These are phyloP conservation scores for Corythornis vintsioides DNA, from an alignment of 2,113 vertebrate genomes.

Conservation along the genomic window DNA sequence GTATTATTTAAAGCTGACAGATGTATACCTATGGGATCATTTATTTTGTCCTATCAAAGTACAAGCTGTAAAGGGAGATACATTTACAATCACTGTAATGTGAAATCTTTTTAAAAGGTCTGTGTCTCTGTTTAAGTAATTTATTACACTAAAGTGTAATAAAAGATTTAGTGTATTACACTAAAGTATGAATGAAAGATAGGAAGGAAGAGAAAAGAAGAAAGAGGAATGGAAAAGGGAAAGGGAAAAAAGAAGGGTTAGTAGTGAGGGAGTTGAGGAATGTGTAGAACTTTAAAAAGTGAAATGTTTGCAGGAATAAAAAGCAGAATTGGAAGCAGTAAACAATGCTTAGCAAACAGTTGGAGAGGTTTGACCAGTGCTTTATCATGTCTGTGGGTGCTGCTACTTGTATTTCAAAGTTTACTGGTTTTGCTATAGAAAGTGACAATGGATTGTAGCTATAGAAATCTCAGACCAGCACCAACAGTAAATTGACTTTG, in stretches of 20 bases:
- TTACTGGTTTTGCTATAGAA: not conserved
- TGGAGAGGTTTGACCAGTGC: not conserved
- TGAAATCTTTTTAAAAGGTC: not conserved
- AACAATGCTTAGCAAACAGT: not conserved
- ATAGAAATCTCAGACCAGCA: not conserved
- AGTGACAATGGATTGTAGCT: not conserved
- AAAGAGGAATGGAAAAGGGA: not conserved
- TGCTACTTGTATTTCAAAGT: not conserved
- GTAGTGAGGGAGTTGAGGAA: not conserved
- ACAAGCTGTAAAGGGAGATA: not conserved
- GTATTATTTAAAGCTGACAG: slow-evolving; percentile 43
- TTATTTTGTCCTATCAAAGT: slow-evolving; percentile 8
- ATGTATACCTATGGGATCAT: not conserved
- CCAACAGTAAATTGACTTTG: not conserved
- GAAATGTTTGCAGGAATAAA: not conserved
- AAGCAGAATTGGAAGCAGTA: not conserved
- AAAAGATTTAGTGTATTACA: not conserved
- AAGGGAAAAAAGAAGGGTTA: not conserved
- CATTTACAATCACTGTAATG: not conserved
- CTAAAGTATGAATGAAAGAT: not conserved
- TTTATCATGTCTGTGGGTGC: not conserved
- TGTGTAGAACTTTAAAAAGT: not conserved
- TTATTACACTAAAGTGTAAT: not conserved
- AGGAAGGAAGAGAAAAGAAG: no score
- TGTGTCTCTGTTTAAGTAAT: not conserved